Base-by-base conservation (phyloP, 1,140 invertebrate genomes). In the Rhagoletis pomonella region DNA sequence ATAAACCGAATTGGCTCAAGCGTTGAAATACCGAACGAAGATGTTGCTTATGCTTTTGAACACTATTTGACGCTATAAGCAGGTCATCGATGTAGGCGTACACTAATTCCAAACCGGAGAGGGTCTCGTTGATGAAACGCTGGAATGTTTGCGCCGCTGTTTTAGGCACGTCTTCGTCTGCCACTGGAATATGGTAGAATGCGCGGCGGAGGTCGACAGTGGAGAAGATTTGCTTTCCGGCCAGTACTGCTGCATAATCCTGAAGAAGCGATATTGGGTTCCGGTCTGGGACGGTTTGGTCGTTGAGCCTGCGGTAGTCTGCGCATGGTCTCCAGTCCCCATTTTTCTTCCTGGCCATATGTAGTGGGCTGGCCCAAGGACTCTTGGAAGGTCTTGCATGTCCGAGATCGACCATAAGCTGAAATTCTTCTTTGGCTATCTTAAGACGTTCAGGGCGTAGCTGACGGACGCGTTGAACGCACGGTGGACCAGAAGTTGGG, bases 61-160 rank as follows among this genome's bases (percentile, higher is more conserved):
- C 10, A 10, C 50, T 55, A 10, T 0, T 55, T 55, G 50, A 55
- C 10, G 50, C 50, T 55, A 55, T 55, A 5, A 55, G 50, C 10
- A 55, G 50, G 50, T 55, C 50, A 55, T 55, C 50, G 50, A 55
- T 55, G 50, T 55, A 55, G 50, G 50, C 50, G 50, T 55, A 55
- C 5, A 55, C 50, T 5, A 55, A 55, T 55, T 55, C 2, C 5
- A 55, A 10, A 7, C 50, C 89, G 5, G 4, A 94, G 89, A 29
- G 29, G 1, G 94, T 90, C n/a, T 90, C 47, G 89, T 94, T 90
- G 88, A 95, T 94, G 19, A 93, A 92, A 14, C 94, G 86, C 89
- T 95, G 93, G 88, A 95, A 95, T 3, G 93, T 93, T 62, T 93
- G 91, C 4, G 91, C 91, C 6, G 93, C 92, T 2, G 93, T 93